Evolutionary conservation across 2,113 vertebrate species (phyloP).

Genomic region (Elephas maximus): DNA sequence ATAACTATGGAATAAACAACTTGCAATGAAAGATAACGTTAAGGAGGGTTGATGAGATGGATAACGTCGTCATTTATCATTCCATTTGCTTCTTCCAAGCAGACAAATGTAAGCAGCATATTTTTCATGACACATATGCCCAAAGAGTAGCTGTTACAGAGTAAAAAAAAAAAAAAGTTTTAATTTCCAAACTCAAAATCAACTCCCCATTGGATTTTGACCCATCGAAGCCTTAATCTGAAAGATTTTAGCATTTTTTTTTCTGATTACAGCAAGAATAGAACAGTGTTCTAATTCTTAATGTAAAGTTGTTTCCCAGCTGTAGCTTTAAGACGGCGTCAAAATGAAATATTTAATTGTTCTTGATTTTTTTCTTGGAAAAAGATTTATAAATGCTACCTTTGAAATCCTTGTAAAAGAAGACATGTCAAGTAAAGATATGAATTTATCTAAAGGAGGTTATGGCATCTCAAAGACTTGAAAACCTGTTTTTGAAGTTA

Average conservation of each 20-base stretch:
- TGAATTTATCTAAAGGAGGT: conserved; percentile 48
- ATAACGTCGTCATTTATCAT: no score
- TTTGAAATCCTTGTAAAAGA: conserved; percentile 43
- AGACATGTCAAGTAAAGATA: conserved; percentile 31
- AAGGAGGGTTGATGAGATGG: not conserved
- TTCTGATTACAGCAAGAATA: not conserved
- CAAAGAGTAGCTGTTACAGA: not conserved
- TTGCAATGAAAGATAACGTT: not conserved
- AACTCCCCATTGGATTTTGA: conserved; percentile 52
- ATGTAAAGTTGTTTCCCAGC: conserved; percentile 4
- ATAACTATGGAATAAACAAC: not conserved
- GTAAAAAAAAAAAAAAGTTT: not conserved
- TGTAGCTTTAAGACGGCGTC: conserved; percentile 42
- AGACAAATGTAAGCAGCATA: not conserved
- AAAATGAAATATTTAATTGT: conserved; percentile 59
- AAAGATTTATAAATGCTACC: conserved; percentile 58
- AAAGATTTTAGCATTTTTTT: not conserved
- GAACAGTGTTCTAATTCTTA: conserved; percentile 9
- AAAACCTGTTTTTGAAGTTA: conserved; percentile 59
- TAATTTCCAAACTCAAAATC: conserved; percentile 46
- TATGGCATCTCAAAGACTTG: conserved; percentile 26
- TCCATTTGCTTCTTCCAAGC: not conserved
- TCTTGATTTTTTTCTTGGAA: not conserved
- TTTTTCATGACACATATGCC: not conserved
- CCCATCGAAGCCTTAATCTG: conserved; percentile 16